Base-by-base conservation (phyloP, 2,888 invertebrate species). In the Tribolium freemani region DNA sequence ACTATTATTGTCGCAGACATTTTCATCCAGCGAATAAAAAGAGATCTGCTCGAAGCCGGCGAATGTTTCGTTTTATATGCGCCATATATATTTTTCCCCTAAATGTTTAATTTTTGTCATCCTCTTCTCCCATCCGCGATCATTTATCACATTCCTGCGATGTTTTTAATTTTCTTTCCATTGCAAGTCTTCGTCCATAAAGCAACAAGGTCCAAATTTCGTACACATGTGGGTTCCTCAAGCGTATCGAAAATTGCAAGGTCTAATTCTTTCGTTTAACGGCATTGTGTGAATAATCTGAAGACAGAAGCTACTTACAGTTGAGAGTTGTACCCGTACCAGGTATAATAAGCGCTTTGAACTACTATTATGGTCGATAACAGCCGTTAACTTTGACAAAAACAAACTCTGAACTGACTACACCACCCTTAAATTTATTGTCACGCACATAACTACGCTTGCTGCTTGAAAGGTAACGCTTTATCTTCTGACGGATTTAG, bases 341-440 rank as follows among this genome's bases (percentile, higher is more conserved):
- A 21, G 53, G 53, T 53, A 53, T 53, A 16, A 48, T 16, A 48
- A 16, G 10, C 11, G 53, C 53, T 9, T 21, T 21, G 53, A 16
- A 53, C 21, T 53, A 9, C 5, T 21, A 10, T 21, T 53, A n/a
- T 53, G 53, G 53, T 53, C 53, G 20, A 16, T 21, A 53, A 53
- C 53, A 13, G 5, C 53, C 20, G 53, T 53, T 53, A 21, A 53
- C 53, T 53, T 53, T 21, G 53, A 16, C 53, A 53, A 53, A 53
- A 53, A 53, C 53, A 53, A 53, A 53, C 21, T 53, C 53, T 26
- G 53, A 53, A 53, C 26, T 53, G 53, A 16, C 48, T 16, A 21
- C 53, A 16, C 53, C 10, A 48, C 48, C 21, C 48, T 16, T 16
- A 53, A 53, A 53, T 53, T 53, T 53, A 53, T 53, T 53, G 53